Percentiles rank a stretch among this genome's conserved stretches.
phyloP scores from a whole-genome alignment of 2,113 vertebrate species.

The Aramus guarauna region DNA sequence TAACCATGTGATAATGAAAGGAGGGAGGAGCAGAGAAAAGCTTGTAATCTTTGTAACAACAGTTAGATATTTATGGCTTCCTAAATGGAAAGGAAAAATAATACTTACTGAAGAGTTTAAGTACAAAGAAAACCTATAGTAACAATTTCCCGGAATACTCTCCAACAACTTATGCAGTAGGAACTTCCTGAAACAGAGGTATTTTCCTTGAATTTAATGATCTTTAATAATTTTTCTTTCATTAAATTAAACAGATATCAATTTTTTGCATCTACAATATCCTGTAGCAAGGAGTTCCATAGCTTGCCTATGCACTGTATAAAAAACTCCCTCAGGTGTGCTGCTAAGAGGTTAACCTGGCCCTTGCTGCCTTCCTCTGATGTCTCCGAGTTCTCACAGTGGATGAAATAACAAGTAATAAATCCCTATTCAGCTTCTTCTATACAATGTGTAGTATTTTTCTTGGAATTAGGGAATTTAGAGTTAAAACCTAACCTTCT shows the following conservation, averaged over 20 bases:
- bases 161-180: not conserved
- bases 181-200: not conserved
- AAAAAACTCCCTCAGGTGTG: not conserved
- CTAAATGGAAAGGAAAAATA: not conserved
- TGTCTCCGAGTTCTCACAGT: not conserved
- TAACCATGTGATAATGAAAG: not conserved
- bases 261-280: not conserved
- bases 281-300: not conserved
- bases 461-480: not conserved
- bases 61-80: not conserved
- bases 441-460: not conserved
- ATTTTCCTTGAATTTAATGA: not conserved
- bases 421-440: not conserved
- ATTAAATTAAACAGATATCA: not conserved
- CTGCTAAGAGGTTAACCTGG: not conserved
- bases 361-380: not conserved
- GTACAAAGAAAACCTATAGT: not conserved
- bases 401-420: not conserved
- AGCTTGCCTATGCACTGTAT: not conserved
- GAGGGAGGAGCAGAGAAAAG: not conserved
- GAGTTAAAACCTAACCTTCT: not conserved
- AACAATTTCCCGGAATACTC: not conserved
- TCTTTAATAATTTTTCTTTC: not conserved
- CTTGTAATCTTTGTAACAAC: not conserved
- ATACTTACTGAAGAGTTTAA: not conserved